phyloP scores from a whole-genome alignment of 2,797 vertebrate genomes.

The Neosalanx taihuensis region DNA sequence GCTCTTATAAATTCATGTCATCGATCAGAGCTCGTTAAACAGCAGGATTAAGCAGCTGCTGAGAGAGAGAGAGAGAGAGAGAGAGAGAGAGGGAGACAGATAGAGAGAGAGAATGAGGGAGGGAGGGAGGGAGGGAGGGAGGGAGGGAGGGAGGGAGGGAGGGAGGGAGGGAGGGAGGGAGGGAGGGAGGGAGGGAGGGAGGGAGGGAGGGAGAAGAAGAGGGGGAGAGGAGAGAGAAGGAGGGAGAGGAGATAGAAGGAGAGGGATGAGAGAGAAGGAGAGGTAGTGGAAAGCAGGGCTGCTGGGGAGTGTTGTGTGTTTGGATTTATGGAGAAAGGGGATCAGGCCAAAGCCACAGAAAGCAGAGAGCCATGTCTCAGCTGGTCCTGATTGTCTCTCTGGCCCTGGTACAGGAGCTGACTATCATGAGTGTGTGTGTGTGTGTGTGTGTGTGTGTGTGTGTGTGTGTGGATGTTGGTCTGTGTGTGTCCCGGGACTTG shows the following conservation, averaged over 20 bases:
- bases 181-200: not conserved
- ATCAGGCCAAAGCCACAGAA: conserved; percentile 2
- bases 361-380: conserved; percentile 8
- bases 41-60: too few relatives aligned
- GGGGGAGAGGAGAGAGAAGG: not conserved
- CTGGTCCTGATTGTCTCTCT: conserved; percentile 2
- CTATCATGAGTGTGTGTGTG: not conserved
- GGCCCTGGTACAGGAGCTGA: not conserved
- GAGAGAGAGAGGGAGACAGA: not conserved
- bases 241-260: not conserved
- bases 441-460: not conserved
- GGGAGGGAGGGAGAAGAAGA: not conserved
- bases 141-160: not conserved
- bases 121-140: not conserved
- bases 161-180: not conserved
- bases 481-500: not conserved
- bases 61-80: conserved; percentile 3
- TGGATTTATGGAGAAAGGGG: conserved; percentile 8
- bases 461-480: conserved; percentile 4
- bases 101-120: not conserved
- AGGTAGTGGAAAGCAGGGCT: not conserved
- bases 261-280: conserved; percentile 22
- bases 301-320: not conserved
- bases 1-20: conserved; percentile 36
- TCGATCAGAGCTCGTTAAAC: conserved; percentile 40